Percentiles rank a stretch among this genome's conserved stretches.
phyloP scores from a whole-genome alignment of 2,113 vertebrate genomes.

The Elephantulus edwardii region DNA sequence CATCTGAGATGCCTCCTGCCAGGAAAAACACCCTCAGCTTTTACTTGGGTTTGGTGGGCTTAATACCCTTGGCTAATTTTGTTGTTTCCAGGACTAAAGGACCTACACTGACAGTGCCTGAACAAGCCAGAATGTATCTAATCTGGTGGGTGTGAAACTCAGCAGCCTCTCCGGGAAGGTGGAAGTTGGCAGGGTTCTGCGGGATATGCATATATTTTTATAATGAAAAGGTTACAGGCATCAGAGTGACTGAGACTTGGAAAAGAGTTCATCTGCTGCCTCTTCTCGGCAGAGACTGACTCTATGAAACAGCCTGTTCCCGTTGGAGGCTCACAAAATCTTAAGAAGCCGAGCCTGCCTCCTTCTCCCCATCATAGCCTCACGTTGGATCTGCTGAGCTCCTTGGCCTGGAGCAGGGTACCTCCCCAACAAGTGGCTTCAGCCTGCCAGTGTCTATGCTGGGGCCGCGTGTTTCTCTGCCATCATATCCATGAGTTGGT shows the following conservation, averaged over 20 bases:
- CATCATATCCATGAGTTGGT: background rate
- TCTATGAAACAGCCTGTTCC: conserved; percentile 38
- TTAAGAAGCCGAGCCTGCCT: conserved; percentile 19
- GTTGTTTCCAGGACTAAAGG: background rate
- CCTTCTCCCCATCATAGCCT: background rate
- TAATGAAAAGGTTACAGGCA: conserved; percentile 43
- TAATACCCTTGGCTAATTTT: background rate
- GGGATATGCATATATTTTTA: conserved; percentile 38
- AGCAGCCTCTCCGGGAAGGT: conserved; percentile 41
- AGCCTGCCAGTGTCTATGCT: background rate
- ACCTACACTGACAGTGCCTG: background rate
- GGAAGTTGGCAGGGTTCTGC: background rate
- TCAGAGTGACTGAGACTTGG: conserved; percentile 32
- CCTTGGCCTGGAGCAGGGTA: background rate
- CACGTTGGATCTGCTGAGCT: conserved; percentile 8
- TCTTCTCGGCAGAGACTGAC: conserved; percentile 15
- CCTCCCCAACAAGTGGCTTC: background rate
- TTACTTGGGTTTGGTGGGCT: background rate
- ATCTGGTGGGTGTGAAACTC: conserved; percentile 38
- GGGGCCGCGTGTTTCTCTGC: background rate
- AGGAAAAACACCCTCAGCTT: background rate
- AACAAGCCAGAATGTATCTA: conserved; percentile 46
- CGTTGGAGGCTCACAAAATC: background rate
- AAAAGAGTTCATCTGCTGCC: conserved; percentile 38
- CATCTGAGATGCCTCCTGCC: background rate